phyloP scores from a whole-genome alignment of 2,888 invertebrate species.

The Saturnia pavonia region DNA sequence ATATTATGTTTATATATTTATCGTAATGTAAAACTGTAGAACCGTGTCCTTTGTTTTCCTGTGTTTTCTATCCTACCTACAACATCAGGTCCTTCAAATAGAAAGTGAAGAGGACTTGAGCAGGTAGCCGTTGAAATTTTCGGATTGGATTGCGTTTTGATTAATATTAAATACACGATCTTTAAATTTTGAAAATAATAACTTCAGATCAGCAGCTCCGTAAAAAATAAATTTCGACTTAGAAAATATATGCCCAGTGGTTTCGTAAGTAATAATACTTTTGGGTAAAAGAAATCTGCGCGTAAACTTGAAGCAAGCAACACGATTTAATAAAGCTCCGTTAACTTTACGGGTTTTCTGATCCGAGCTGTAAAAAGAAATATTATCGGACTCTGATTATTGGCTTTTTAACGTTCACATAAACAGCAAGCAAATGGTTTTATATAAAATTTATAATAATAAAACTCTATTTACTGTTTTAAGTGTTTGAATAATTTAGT shows the following conservation, averaged over 20 bases:
- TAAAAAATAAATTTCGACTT: background rate
- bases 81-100: too few relatives aligned
- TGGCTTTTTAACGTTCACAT: background rate
- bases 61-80: too few relatives aligned
- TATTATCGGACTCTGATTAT: constrained; percentile 1
- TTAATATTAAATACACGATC: background rate
- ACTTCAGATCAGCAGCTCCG: background rate
- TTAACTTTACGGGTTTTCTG: constrained; percentile 2
- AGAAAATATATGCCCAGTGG: background rate
- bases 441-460: background rate
- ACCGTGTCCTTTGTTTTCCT: too few relatives aligned
- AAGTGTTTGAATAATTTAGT: too few relatives aligned
- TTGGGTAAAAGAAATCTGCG: background rate
- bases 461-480: background rate
- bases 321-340: constrained; percentile 3
- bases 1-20: too few relatives aligned
- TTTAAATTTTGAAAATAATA: background rate
- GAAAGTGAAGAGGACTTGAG: too few relatives aligned
- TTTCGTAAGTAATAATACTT: background rate
- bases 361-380: background rate
- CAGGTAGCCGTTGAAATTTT: too few relatives aligned
- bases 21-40: too few relatives aligned
- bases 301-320: background rate
- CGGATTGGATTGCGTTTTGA: too few relatives aligned
- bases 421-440: background rate